A percentile compares a stretch with the other conserved stretches of the same genome.
These are phyloP conservation scores for Sebastes paucispinis DNA, from an alignment of 2,797 vertebrate species.

Conservation along the genomic window DNA sequence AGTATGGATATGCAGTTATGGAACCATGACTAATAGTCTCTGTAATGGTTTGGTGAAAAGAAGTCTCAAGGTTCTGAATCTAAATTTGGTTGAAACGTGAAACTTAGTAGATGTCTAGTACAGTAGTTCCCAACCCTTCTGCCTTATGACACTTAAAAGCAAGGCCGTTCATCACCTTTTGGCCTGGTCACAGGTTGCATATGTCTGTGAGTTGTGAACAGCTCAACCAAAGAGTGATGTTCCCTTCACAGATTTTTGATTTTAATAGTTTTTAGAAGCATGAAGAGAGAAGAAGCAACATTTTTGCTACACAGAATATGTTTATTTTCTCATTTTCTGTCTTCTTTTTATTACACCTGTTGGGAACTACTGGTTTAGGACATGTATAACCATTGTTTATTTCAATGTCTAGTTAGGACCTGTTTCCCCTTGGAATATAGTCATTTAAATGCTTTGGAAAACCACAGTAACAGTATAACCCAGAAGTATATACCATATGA, in stretches of 20 bases:
- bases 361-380: background rate
- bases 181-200: background rate
- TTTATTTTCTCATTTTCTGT: background rate
- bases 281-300: background rate
- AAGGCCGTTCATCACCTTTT: background rate
- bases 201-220: background rate
- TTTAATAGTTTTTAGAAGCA: background rate
- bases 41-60: background rate
- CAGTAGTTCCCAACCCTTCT: background rate
- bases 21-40: background rate
- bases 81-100: background rate
- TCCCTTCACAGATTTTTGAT: background rate
- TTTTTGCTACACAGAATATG: background rate
- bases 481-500: background rate
- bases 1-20: background rate
- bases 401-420: background rate
- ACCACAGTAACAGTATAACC: background rate
- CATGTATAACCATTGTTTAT: background rate
- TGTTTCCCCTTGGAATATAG: background rate
- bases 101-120: background rate
- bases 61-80: background rate
- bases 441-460: background rate
- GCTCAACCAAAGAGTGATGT: background rate
- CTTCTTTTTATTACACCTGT: too few relatives aligned
- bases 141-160: background rate